phyloP scores from a whole-genome alignment of 2,113 vertebrate species.

The Boulengerochromis microlepis region DNA sequence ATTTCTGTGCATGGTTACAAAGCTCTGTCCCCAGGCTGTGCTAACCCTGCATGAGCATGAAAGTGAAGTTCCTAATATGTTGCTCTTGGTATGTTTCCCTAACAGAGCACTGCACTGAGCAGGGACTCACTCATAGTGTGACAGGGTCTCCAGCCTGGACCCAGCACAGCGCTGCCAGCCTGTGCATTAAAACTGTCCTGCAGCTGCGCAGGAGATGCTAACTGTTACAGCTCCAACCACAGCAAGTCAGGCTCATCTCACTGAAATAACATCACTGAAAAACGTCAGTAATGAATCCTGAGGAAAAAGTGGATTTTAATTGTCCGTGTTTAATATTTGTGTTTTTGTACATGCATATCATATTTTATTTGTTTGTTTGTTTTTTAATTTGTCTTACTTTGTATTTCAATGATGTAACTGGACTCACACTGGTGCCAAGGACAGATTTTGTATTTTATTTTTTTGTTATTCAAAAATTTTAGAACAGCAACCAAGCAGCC shows the following conservation, averaged over 20 bases:
- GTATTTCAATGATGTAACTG: background rate
- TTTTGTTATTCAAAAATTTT: background rate
- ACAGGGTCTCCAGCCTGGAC: slow-evolving; percentile 18
- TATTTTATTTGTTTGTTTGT: background rate
- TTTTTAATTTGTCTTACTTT: background rate
- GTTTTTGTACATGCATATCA: background rate
- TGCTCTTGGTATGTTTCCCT: slow-evolving; percentile 66
- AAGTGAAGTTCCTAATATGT: slow-evolving; percentile 51
- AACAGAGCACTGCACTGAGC: slow-evolving; percentile 73
- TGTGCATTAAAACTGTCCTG: slow-evolving; percentile 23
- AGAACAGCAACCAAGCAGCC: background rate
- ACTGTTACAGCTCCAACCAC: slow-evolving; percentile 8
- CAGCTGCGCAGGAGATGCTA: slow-evolving; percentile 15
- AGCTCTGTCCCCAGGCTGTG: background rate
- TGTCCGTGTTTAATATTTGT: background rate
- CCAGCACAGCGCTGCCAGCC: slow-evolving; percentile 12
- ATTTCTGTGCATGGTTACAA: background rate
- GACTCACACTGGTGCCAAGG: slow-evolving; percentile 20
- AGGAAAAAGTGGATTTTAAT: background rate
- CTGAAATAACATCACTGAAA: slow-evolving; percentile 14
- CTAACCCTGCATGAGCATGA: slow-evolving; percentile 34
- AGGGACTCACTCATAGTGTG: slow-evolving; percentile 74
- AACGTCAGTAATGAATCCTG: background rate
- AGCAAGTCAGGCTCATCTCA: background rate
- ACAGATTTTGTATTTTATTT: background rate